phyloP scores from a whole-genome alignment of 2,888 invertebrate genomes.

The Horisme vitalbata region DNA sequence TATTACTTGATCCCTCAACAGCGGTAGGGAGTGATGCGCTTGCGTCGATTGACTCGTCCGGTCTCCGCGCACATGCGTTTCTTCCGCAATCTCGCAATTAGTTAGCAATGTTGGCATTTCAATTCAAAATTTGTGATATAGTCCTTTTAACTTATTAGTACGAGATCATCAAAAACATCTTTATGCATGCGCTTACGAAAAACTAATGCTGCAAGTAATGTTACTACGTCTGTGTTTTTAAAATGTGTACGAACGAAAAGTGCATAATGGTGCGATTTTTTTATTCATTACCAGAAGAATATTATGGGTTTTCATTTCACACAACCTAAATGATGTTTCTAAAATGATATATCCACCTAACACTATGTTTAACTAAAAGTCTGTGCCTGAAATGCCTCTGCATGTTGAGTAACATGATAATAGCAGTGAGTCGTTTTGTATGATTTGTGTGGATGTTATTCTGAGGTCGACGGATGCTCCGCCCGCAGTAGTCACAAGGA shows the following conservation, averaged over 20 bases:
- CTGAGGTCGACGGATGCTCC: slow-evolving; percentile 63
- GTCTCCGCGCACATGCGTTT: slow-evolving; percentile 59
- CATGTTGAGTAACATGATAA: slow-evolving; percentile 42
- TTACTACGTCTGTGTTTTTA: too few species aligned
- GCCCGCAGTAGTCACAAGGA: slow-evolving; percentile 55
- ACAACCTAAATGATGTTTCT: too few species aligned
- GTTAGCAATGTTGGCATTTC: slow-evolving; percentile 20
- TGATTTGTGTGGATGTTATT: slow-evolving; percentile 33
- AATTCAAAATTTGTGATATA: slow-evolving; percentile 21
- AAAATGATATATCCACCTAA: too few species aligned
- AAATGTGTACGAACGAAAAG: too few species aligned
- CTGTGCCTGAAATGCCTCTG: background rate
- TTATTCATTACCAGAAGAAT: too few species aligned
- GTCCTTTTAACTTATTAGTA: too few species aligned
- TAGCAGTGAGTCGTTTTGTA: slow-evolving; percentile 51
- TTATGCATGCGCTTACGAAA: too few species aligned
- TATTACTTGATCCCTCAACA: slow-evolving; percentile 36
- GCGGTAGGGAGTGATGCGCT: slow-evolving; percentile 61
- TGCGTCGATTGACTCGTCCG: slow-evolving; percentile 76
- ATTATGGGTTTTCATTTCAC: too few species aligned
- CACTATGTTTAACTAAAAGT: slow-evolving; percentile 4
- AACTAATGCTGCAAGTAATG: too few species aligned
- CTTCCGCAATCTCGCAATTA: slow-evolving; percentile 64
- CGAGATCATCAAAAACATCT: too few species aligned
- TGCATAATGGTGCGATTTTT: too few species aligned